A percentile compares a stretch with the other conserved stretches of the same genome.
Conservation (phyloP, 1,140 invertebrate species). For the Drosophila guanche region DNA sequence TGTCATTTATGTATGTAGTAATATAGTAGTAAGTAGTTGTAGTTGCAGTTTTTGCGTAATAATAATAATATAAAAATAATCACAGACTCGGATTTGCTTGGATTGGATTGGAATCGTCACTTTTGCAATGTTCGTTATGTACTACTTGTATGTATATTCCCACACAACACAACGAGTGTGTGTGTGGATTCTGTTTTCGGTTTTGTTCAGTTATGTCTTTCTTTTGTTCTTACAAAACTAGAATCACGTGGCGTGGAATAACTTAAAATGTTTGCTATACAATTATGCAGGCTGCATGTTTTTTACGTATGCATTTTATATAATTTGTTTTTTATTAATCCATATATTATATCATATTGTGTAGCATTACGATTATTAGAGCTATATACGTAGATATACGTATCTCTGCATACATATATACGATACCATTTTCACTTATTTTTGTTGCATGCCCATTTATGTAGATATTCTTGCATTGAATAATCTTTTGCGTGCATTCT, state of each 20-base stretch:
- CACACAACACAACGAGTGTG: constrained; percentile 13
- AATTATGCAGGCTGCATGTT: constrained; percentile 33
- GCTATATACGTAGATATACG: constrained; percentile 25
- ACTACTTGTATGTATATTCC: constrained; percentile 12
- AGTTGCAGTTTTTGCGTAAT: constrained; percentile 37
- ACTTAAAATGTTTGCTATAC: constrained; percentile 37
- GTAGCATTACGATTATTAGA: constrained; percentile 42
- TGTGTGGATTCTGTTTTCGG: constrained; percentile 14
- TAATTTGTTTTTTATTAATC: constrained; percentile 50
- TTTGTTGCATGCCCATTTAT: neutral
- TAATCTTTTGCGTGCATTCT: too few relatives aligned
- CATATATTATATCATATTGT: constrained; percentile 48
- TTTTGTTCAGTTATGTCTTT: constrained; percentile 11
- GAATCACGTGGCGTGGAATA: constrained; percentile 49
- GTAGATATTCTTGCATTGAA: constrained; percentile 17
- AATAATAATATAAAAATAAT: constrained; percentile 70
- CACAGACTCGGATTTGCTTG: constrained; percentile 66
- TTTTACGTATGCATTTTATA: constrained; percentile 31
- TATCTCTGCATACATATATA: constrained; percentile 29
- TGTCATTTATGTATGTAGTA: constrained; percentile 15
- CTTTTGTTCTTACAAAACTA: constrained; percentile 42
- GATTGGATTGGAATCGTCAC: constrained; percentile 38
- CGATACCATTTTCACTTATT: constrained; percentile 22
- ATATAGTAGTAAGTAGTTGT: constrained; percentile 12
- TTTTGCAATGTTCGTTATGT: constrained; percentile 16